Percentiles rank a stretch among this genome's conserved stretches.
Conservation (phyloP, 2,113 vertebrate genomes). For the Alligator mississippiensis region DNA sequence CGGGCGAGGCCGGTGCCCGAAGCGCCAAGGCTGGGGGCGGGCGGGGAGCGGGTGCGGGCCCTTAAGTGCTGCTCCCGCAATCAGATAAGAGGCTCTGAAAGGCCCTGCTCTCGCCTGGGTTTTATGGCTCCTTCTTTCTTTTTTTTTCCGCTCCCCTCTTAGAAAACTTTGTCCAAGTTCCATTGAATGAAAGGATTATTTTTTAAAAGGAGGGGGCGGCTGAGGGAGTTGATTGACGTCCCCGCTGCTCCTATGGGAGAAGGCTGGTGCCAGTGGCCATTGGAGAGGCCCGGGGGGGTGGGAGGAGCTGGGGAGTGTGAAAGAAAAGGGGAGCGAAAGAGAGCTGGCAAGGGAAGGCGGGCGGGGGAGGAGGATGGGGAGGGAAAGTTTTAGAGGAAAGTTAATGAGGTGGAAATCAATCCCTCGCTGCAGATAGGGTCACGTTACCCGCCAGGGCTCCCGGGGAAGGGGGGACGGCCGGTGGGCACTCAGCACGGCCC, state of each 20-base stretch:
- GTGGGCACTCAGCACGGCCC: too few species aligned
- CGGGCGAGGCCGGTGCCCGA: neutral
- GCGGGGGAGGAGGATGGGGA: neutral
- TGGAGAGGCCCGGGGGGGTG: neutral
- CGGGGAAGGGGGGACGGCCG: neutral
- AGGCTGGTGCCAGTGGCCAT: neutral
- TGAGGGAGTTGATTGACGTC: neutral
- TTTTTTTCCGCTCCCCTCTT: neutral
- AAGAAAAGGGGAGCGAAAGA: neutral
- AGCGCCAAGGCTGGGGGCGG: neutral
- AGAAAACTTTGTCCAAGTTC: conserved; percentile 19
- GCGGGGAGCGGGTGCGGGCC: neutral
- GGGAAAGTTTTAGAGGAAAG: conserved; percentile 4
- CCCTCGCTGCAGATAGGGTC: neutral
- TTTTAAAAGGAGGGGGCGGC: conserved; percentile 13
- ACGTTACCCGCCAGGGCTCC: neutral
- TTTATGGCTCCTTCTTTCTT: neutral
- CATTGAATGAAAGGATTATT: conserved; percentile 38
- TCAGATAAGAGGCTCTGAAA: neutral
- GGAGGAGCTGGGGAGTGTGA: neutral
- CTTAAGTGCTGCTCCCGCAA: neutral
- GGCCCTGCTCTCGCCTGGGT: neutral
- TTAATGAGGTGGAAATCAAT: conserved; percentile 40
- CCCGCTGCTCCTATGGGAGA: neutral
- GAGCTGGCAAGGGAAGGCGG: neutral